phyloP scores from a whole-genome alignment of 2,888 invertebrate genomes.

The Eristalinus sepulchralis region DNA sequence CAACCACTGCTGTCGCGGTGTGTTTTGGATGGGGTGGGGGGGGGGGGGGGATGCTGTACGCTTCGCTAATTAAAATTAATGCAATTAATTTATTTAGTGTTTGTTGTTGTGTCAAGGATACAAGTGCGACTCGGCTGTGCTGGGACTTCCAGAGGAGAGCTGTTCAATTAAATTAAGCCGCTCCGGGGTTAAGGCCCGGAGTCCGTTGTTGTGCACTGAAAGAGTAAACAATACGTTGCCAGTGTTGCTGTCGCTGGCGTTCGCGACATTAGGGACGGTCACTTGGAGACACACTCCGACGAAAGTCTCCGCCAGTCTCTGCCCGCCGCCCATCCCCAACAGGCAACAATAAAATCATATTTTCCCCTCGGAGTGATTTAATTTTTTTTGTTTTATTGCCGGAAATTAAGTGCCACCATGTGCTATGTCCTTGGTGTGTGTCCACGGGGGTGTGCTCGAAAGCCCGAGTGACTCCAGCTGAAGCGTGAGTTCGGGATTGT shows the following conservation, averaged over 20 bases:
- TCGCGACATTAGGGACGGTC: neutral
- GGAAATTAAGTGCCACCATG: neutral
- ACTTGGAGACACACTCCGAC: constrained; percentile 20
- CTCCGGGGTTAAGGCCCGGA: constrained; percentile 9
- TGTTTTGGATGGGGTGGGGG: too few relatives aligned
- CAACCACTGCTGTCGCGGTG: neutral
- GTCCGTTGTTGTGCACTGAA: constrained; percentile 37
- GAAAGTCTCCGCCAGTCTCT: neutral
- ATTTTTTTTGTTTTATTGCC: neutral
- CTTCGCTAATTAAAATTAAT: constrained; percentile 59
- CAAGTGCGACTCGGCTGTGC: neutral
- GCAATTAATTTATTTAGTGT: constrained; percentile 64
- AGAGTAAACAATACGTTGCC: constrained; percentile 32
- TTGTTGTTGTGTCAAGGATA: constrained; percentile 47
- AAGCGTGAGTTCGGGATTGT: constrained; percentile 38
- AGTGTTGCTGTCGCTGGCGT: neutral
- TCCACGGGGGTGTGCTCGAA: neutral
- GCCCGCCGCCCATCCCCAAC: neutral
- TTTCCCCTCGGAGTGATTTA: constrained; percentile 1
- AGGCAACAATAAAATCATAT: constrained; percentile 24
- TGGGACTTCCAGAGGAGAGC: neutral
- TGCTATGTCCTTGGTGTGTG: neutral
- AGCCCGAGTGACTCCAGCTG: neutral
- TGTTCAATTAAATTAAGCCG: constrained; percentile 60
- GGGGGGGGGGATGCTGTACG: neutral